phyloP scores from a whole-genome alignment of 2,888 invertebrate genomes.

The Ectropis crepuscularia region DNA sequence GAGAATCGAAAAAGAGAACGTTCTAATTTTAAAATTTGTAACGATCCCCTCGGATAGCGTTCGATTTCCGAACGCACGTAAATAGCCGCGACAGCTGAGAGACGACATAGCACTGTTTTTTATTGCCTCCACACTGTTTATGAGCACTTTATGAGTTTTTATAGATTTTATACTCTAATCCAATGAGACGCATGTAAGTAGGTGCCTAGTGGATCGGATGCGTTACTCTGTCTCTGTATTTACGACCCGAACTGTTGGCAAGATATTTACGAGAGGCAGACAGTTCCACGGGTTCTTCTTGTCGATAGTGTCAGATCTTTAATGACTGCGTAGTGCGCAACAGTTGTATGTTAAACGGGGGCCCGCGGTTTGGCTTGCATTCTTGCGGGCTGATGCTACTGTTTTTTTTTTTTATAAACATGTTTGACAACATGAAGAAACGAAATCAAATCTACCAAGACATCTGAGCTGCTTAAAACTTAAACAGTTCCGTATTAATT shows the following conservation, averaged over 20 bases:
- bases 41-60: constrained; percentile 67
- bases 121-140: constrained; percentile 83
- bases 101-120: constrained; percentile 76
- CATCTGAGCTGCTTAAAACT: too few species aligned
- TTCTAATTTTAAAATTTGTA: constrained; percentile 73
- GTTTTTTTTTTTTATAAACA: too few species aligned
- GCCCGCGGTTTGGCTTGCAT: too few species aligned
- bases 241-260: constrained; percentile 47
- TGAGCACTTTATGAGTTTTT: constrained; percentile 83
- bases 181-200: constrained; percentile 66
- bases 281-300: constrained; percentile 38
- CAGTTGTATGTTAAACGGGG: too few species aligned
- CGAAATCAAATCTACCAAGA: too few species aligned
- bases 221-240: constrained; percentile 70
- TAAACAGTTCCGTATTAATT: too few species aligned
- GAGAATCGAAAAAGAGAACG: constrained; percentile 53
- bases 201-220: constrained; percentile 65
- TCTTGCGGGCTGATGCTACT: too few species aligned
- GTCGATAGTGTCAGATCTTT: constrained; percentile 25
- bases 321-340: not conserved
- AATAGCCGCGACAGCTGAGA: constrained; percentile 84
- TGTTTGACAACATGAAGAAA: too few species aligned
- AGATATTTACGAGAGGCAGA: constrained; percentile 46
- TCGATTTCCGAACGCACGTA: constrained; percentile 82
- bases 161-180: constrained; percentile 80